Conservation (phyloP, 2,797 vertebrate genomes). For the Channallabes apus region DNA sequence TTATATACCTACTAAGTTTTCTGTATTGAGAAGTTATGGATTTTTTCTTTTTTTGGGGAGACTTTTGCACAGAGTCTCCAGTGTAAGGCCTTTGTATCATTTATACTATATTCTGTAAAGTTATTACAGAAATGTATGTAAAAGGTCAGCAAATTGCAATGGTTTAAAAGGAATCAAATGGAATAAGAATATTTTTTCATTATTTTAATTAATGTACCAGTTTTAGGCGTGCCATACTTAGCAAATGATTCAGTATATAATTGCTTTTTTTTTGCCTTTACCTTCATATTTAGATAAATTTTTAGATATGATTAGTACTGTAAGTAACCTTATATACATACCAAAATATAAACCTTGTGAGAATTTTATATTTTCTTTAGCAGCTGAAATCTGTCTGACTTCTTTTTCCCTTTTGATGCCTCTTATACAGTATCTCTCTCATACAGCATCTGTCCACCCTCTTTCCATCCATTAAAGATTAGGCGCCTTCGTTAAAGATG, state of each 20-base stretch:
- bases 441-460: conserved; percentile 29
- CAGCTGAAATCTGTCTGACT: conserved; percentile 52
- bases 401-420: conserved; percentile 59
- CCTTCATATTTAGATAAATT: background rate
- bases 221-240: background rate
- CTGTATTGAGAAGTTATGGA: background rate
- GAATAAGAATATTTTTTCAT: too few species aligned
- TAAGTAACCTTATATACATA: background rate
- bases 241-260: background rate
- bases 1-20: background rate
- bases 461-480: conserved; percentile 56
- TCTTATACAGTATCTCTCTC: conserved; percentile 46
- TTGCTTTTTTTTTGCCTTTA: background rate
- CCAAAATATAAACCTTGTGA: background rate
- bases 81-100: background rate
- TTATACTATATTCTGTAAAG: background rate
- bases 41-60: background rate
- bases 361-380: conserved; percentile 37
- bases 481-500: conserved; percentile 64
- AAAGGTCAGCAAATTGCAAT: background rate
- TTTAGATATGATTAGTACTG: background rate
- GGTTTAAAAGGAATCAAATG: background rate
- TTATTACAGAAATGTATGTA: background rate
- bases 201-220: background rate
- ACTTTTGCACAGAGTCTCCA: background rate